Evolutionary conservation across 2,113 vertebrate species (phyloP).

Genomic region (Eolophus roseicapilla): DNA sequence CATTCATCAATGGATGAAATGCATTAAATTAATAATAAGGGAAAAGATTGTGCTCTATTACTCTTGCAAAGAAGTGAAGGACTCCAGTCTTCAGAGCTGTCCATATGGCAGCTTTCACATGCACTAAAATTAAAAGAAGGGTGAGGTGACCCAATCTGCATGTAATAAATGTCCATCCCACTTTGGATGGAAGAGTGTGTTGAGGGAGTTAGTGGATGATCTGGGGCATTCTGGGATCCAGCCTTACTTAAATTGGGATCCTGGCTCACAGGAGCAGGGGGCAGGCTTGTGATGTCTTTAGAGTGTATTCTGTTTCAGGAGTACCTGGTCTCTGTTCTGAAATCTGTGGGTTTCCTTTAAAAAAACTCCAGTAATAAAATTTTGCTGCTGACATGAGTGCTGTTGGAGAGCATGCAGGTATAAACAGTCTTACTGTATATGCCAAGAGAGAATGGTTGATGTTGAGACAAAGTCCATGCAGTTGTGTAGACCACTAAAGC

Average conservation of each 20-base stretch:
- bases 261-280: neutral
- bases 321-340: neutral
- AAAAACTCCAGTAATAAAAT: neutral
- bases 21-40: neutral
- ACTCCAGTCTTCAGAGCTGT: slow-evolving; percentile 1
- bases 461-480: neutral
- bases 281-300: neutral
- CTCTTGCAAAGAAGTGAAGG: neutral
- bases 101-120: slow-evolving; percentile 38
- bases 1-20: neutral
- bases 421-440: too few species aligned
- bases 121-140: slow-evolving; percentile 20
- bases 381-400: neutral
- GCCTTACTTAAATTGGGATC: neutral
- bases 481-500: neutral
- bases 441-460: neutral
- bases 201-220: neutral
- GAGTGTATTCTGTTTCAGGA: neutral
- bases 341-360: neutral
- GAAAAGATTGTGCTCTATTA: neutral
- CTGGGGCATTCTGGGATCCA: neutral
- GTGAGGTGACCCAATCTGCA: slow-evolving; percentile 7
- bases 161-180: neutral
- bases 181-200: neutral
- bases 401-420: neutral